Evolutionary conservation across 2,888 invertebrate species (phyloP).

Genomic region (Polia nebulosa): DNA sequence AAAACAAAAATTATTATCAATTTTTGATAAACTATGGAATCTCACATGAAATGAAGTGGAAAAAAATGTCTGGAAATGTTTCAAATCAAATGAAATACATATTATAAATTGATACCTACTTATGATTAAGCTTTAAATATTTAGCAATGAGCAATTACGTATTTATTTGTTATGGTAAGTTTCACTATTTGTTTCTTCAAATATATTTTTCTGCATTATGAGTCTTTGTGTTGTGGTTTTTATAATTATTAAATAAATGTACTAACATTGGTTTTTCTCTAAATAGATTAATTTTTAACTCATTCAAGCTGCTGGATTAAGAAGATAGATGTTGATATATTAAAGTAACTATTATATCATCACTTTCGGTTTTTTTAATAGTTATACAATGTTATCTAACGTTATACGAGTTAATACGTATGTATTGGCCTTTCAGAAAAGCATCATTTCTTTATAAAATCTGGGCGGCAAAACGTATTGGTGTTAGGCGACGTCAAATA

Average conservation of each 20-base stretch:
- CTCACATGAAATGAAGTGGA: background rate
- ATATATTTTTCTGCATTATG: background rate
- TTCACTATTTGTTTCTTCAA: background rate
- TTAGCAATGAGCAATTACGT: background rate
- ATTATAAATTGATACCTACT: background rate
- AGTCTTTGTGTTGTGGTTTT: background rate
- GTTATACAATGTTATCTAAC: background rate
- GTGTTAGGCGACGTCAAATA: conserved; percentile 56
- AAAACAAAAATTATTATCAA: background rate
- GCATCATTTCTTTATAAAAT: conserved; percentile 46
- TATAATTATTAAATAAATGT: background rate
- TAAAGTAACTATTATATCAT: background rate
- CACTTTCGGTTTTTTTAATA: background rate
- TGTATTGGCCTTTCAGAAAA: conserved; percentile 44
- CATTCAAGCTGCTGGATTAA: background rate
- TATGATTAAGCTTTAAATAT: background rate
- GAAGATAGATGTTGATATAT: background rate
- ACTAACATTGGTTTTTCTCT: background rate
- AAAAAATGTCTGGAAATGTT: too few species aligned
- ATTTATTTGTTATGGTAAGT: background rate
- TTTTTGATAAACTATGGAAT: background rate
- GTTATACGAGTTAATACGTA: background rate
- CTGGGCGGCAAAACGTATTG: conserved; percentile 29
- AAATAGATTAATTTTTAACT: background rate
- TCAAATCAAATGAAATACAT: too few species aligned